These are phyloP conservation scores for Bubo scandiacus DNA, from an alignment of 2,113 vertebrate species.

Conservation along the genomic window DNA sequence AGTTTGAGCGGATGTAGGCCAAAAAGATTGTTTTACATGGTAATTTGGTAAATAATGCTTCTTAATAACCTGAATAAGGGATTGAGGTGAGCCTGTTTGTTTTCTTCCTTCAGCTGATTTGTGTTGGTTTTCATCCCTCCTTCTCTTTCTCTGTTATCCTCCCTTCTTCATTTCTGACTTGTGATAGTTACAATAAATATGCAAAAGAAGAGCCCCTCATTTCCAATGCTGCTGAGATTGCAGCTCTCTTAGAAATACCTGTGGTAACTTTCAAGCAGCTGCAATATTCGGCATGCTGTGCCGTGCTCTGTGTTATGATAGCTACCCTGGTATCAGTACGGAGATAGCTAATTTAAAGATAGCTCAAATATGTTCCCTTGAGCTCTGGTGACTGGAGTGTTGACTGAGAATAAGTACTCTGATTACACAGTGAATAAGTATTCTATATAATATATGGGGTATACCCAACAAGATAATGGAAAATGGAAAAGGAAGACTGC, in stretches of 20 bases:
- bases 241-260: background rate
- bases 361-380: constrained; percentile 25
- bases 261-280: background rate
- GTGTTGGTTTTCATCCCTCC: background rate
- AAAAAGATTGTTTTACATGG: background rate
- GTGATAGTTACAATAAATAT: background rate
- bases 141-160: background rate
- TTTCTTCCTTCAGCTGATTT: background rate
- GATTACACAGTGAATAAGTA: constrained; percentile 27
- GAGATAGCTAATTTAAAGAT: constrained; percentile 50
- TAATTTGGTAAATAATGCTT: background rate
- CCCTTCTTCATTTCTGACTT: background rate
- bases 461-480: constrained; percentile 2
- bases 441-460: background rate
- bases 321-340: background rate
- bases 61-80: background rate
- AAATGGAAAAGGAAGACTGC: background rate
- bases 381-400: constrained; percentile 4
- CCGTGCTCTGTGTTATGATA: background rate
- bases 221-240: background rate
- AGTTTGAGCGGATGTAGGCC: background rate
- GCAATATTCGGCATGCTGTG: background rate
- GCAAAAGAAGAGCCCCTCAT: background rate
- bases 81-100: background rate
- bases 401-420: constrained; percentile 42